Base-by-base conservation (phyloP, 2,113 vertebrate genomes). In the Fukomys damarensis region DNA sequence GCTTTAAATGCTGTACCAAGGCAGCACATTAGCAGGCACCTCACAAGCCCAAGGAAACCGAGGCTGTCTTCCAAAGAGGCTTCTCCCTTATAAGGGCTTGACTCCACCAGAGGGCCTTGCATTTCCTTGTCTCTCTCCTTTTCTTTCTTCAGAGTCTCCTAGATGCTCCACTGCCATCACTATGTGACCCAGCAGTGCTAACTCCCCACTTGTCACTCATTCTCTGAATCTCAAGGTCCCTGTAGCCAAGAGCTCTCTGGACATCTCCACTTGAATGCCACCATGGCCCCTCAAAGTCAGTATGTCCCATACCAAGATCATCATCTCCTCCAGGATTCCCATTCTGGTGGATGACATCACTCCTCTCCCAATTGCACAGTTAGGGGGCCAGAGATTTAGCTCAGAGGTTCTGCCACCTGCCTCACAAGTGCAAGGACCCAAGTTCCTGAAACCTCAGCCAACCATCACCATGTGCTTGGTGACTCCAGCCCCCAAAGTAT, bases 261-360 rank as follows among this genome's bases (percentile, higher is more conserved):
- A 7, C 0, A 0, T n/a, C 38, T 17, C 49, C n/a, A 32, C 7
- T 3, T 4, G 5, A 26, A 22, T 1, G 10, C 5, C 52, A 30
- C 28, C 0, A 43, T 1, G 1, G 11, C 2, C 63, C 82, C 59
- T 52, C 61, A 46, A 46, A 66, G 56, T 41, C n/a, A 32, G 20
- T 68, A 0, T 7, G 0, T 17, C 41, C 32, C 3, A 52, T 2
- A 4, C 11, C 4, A 24, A 28, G 38, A 61, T 41, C 32, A 16
- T 41, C 32, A 30, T 22, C 54, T 61, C n/a, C 35, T 87, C 77
- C 5, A 38, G 59, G 17, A 76, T 16, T 66, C 52, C 19, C 12
- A 13, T 30, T 54, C 66, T 30, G 26, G 26, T 3, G 4, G 24
- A 32, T 32, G 14, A n/a, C 8, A 72, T 84, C 81, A 72, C 24